phyloP scores from a whole-genome alignment of 2,888 invertebrate species.

The Euclidia mi region DNA sequence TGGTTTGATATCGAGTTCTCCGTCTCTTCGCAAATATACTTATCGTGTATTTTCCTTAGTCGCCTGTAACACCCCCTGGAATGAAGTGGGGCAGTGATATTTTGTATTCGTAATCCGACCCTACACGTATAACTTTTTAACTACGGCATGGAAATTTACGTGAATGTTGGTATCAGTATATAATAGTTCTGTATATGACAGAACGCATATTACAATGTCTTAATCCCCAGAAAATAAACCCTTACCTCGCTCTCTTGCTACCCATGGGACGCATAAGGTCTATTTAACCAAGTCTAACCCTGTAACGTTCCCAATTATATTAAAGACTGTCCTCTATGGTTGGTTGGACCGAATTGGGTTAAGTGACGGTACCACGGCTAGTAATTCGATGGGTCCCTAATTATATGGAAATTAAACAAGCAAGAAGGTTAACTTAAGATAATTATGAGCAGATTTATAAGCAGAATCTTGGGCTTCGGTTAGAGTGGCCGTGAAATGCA shows the following conservation, averaged over 20 bases:
- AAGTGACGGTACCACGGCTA: constrained; percentile 31
- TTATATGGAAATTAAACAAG: constrained; percentile 46
- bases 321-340: constrained; percentile 31
- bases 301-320: constrained; percentile 26
- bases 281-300: neutral
- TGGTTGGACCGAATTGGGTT: constrained; percentile 45
- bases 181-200: too few relatives aligned
- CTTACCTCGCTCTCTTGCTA: neutral
- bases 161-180: too few relatives aligned
- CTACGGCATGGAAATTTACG: too few relatives aligned
- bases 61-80: too few relatives aligned
- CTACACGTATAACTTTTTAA: too few relatives aligned
- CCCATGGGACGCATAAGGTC: neutral
- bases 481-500: constrained; percentile 4
- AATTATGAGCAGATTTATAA: constrained; percentile 25
- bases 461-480: constrained; percentile 14
- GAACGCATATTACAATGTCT: too few relatives aligned
- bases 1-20: too few relatives aligned
- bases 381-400: constrained; percentile 48
- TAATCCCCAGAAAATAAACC: neutral
- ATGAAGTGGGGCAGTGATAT: too few relatives aligned
- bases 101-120: too few relatives aligned
- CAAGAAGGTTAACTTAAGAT: constrained; percentile 32
- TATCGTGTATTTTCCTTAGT: too few relatives aligned
- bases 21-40: too few relatives aligned